A percentile compares a stretch with the other conserved stretches of the same genome.
phyloP scores from a whole-genome alignment of 2,113 vertebrate genomes.

The Rhagologus leucostigma region DNA sequence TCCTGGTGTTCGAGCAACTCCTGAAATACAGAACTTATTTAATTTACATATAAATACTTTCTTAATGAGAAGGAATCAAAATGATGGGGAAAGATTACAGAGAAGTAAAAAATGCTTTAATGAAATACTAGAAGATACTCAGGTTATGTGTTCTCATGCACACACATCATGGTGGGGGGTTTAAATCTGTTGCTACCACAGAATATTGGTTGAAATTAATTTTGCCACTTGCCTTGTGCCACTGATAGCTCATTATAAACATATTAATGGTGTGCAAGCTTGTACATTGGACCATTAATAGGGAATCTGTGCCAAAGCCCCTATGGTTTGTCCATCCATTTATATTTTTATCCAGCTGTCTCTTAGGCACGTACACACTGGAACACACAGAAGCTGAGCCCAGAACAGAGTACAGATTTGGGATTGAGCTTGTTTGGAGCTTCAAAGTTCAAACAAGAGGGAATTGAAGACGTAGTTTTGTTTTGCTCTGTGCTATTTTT shows the following conservation, averaged over 20 bases:
- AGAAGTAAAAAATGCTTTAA: not conserved
- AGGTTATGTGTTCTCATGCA: not conserved
- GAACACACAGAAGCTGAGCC: not conserved
- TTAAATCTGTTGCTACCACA: not conserved
- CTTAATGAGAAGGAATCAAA: not conserved
- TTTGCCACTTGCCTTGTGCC: conserved; percentile 3
- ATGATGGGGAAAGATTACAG: not conserved
- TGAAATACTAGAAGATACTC: not conserved
- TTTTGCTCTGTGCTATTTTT: conserved; percentile 13
- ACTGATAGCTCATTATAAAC: not conserved
- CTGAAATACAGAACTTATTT: not conserved
- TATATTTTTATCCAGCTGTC: not conserved
- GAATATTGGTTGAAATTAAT: not conserved
- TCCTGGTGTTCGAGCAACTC: not conserved
- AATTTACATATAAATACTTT: not conserved
- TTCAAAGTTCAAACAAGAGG: not conserved
- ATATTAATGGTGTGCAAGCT: not conserved
- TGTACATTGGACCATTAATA: not conserved
- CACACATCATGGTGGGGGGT: not conserved
- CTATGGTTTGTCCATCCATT: not conserved
- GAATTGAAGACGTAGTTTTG: not conserved
- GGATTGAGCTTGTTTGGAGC: not conserved
- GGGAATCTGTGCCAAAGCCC: not conserved
- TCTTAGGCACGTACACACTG: not conserved
- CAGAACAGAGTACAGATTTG: not conserved